Conservation (phyloP, 2,113 vertebrate genomes). For the Alethe diademata region DNA sequence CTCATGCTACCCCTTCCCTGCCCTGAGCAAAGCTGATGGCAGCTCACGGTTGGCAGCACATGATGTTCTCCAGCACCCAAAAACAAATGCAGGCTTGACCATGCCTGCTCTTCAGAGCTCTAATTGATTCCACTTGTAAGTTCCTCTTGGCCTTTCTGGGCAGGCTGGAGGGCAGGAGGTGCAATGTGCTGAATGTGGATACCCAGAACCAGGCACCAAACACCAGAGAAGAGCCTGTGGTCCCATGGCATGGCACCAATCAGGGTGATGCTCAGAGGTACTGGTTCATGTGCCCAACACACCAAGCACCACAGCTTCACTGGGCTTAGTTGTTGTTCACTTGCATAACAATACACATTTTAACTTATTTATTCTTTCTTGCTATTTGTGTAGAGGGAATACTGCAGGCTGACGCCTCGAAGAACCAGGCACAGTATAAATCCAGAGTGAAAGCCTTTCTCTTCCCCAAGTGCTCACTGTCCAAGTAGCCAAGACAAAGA, state of each 20-base stretch:
- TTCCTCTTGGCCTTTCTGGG: background rate
- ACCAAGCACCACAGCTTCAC: background rate
- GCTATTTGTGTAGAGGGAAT: background rate
- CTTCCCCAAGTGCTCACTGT: background rate
- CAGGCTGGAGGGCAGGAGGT: background rate
- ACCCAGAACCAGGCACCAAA: background rate
- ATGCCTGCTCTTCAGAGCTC: background rate
- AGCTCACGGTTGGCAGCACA: background rate
- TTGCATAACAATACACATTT: background rate
- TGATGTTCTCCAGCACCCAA: background rate
- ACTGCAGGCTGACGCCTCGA: background rate
- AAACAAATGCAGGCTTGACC: background rate
- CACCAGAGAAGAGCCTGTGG: accelerated
- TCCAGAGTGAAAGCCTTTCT: background rate
- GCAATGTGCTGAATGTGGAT: background rate
- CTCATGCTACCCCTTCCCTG: background rate
- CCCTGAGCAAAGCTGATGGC: background rate
- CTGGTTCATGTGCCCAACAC: background rate
- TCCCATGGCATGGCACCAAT: background rate
- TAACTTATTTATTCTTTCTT: background rate
- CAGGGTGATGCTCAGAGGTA: background rate
- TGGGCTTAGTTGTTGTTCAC: background rate
- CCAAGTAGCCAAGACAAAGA: background rate
- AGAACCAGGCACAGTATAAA: background rate
- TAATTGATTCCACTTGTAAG: background rate